phyloP scores from a whole-genome alignment of 2,113 vertebrate genomes.

The Entelurus aequoreus region DNA sequence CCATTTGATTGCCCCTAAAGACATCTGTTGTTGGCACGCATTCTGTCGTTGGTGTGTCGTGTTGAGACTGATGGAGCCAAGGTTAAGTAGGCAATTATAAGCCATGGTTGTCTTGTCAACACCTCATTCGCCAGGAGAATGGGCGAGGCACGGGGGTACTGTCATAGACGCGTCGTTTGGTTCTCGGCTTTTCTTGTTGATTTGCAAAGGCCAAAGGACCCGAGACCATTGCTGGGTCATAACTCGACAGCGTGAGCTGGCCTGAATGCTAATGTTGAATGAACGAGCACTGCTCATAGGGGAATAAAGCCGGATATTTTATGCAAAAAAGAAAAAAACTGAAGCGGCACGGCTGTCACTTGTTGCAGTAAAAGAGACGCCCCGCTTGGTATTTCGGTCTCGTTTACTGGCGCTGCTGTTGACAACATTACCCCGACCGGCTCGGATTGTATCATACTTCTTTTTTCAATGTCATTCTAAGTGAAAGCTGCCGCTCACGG shows the following conservation, averaged over 20 bases:
- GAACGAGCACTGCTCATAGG: constrained; percentile 45
- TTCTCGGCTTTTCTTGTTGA: constrained; percentile 64
- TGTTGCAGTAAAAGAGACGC: neutral
- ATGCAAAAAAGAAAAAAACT: constrained; percentile 13
- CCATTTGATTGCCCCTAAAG: too few species aligned
- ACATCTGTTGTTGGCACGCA: neutral
- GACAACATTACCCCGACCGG: neutral
- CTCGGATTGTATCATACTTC: neutral
- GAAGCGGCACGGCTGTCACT: constrained; percentile 12
- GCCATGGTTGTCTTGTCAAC: constrained; percentile 44
- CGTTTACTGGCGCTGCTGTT: constrained; percentile 1
- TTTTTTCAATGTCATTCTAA: neutral
- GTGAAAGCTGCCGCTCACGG: neutral
- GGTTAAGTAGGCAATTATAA: constrained; percentile 43
- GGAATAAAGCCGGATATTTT: constrained; percentile 30
- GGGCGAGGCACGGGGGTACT: constrained; percentile 35
- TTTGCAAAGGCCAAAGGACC: constrained; percentile 60
- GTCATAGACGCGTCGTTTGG: constrained; percentile 52
- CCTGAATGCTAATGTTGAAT: constrained; percentile 64
- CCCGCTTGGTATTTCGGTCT: constrained; percentile 1
- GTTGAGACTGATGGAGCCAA: constrained; percentile 12
- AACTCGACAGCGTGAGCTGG: constrained; percentile 63
- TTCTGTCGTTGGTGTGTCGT: neutral
- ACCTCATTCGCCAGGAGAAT: constrained; percentile 25
- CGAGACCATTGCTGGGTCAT: constrained; percentile 70